These are phyloP conservation scores for Eugnorisma glareosa DNA, from an alignment of 2,888 invertebrate genomes.

Conservation along the genomic window DNA sequence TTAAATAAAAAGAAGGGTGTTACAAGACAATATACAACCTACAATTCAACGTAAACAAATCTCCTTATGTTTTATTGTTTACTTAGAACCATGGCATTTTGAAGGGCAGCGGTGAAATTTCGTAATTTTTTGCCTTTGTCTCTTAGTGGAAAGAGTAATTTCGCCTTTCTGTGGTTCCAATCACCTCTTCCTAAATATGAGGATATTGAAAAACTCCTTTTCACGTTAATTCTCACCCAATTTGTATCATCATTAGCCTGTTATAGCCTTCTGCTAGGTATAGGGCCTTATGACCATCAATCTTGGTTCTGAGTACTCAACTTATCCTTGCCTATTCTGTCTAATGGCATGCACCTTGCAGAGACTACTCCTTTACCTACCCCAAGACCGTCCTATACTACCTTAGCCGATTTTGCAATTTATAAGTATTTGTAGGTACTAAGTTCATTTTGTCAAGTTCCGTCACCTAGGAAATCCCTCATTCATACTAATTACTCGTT, in stretches of 20 bases:
- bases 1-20: neutral
- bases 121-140: neutral
- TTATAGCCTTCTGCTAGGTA: neutral
- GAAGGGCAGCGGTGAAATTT: neutral
- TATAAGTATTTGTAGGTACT: neutral
- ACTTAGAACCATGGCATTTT: too few relatives aligned
- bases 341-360: neutral
- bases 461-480: neutral
- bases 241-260: neutral
- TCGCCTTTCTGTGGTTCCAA: too few relatives aligned
- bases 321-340: neutral
- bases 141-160: neutral
- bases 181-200: too few relatives aligned
- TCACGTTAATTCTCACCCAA: neutral
- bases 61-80: too few relatives aligned
- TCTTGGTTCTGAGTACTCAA: neutral
- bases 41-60: neutral
- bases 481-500: constrained; percentile 7
- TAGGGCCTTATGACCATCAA: neutral
- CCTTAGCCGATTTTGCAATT: too few relatives aligned
- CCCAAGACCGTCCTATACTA: neutral
- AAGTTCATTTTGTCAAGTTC: constrained; percentile 12
- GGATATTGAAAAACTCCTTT: too few relatives aligned
- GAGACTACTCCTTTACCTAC: neutral
- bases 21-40: neutral